A percentile compares a stretch with the other conserved stretches of the same genome.
Evolutionary conservation across 2,888 invertebrate genomes (phyloP).

Genomic region (Spodoptera littoralis): DNA sequence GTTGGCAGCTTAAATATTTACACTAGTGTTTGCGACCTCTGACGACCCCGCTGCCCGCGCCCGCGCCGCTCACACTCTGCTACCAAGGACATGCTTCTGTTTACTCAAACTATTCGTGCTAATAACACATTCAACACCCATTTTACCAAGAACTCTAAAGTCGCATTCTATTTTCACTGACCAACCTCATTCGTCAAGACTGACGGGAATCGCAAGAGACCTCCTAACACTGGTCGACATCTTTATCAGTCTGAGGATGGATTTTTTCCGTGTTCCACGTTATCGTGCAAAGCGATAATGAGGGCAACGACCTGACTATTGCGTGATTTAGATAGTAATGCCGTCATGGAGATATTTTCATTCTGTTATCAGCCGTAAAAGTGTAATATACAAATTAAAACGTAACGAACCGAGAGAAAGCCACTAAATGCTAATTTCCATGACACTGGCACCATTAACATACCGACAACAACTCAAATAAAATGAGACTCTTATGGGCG

Average conservation of each 20-base stretch:
- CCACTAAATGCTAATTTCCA: conserved; percentile 41
- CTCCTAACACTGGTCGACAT: conserved; percentile 64
- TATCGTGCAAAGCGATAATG: conserved; percentile 83
- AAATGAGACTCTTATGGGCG: conserved; percentile 62
- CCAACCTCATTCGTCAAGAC: conserved; percentile 27
- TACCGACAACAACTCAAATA: conserved; percentile 57
- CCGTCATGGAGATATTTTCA: conserved; percentile 60
- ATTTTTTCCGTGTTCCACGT: conserved; percentile 83
- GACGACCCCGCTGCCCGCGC: conserved; percentile 56
- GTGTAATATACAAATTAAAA: conserved; percentile 32
- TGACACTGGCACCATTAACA: conserved; percentile 60
- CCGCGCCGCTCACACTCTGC: conserved; percentile 58
- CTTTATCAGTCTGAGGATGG: conserved; percentile 77
- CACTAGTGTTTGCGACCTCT: conserved; percentile 64
- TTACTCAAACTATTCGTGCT: conserved; percentile 61
- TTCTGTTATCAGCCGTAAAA: conserved; percentile 41
- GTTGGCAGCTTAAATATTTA: conserved; percentile 62
- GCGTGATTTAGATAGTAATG: conserved; percentile 76
- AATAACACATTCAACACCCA: conserved; percentile 60
- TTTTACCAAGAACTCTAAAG: conserved; percentile 58
- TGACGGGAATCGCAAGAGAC: conserved; percentile 56
- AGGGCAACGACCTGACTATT: conserved; percentile 78
- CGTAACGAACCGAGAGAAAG: conserved; percentile 32
- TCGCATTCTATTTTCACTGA: conserved; percentile 47
- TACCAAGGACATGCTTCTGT: conserved; percentile 66